A percentile compares a stretch with the other conserved stretches of the same genome.
phyloP scores from a whole-genome alignment of 2,888 invertebrate species.

The Pammene aurita region DNA sequence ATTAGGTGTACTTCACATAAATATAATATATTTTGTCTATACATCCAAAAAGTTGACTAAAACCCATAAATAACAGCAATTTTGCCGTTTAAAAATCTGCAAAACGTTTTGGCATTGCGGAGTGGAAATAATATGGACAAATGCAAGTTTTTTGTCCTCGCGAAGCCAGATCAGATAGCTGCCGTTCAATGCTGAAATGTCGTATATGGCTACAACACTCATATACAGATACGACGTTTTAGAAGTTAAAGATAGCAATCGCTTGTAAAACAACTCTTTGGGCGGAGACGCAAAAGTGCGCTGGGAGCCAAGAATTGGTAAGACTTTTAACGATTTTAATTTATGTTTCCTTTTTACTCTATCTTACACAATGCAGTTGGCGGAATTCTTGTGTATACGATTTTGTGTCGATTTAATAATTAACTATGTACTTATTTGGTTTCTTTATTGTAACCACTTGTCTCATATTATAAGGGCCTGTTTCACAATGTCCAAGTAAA shows the following conservation, averaged over 20 bases:
- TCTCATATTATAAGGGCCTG: no score
- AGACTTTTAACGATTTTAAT: slow-evolving; percentile 15
- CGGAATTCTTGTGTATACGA: neutral
- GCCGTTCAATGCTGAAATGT: neutral
- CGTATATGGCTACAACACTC: neutral
- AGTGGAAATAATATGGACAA: slow-evolving; percentile 31
- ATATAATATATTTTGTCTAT: no score
- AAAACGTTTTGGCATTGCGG: slow-evolving; percentile 29
- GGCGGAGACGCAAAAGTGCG: neutral
- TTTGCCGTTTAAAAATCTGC: slow-evolving; percentile 17
- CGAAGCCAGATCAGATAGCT: slow-evolving; percentile 35
- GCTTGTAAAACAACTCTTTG: slow-evolving; percentile 21
- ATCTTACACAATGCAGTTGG: neutral
- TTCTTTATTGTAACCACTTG: no score
- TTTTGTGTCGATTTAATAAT: no score
- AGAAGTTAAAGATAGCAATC: slow-evolving; percentile 7
- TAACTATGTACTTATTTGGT: no score
- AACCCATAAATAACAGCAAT: slow-evolving; percentile 24
- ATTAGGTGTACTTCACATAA: no score
- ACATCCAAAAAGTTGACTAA: neutral
- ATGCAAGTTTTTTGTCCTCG: slow-evolving; percentile 25
- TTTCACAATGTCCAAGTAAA: no score
- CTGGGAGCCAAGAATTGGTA: slow-evolving; percentile 15
- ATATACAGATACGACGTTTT: neutral
- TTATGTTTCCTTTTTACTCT: slow-evolving; percentile 15